A percentile compares a stretch with the other conserved stretches of the same genome.
Evolutionary conservation across 1,140 invertebrate species (phyloP).

Genomic region (Chironomus tepperi): DNA sequence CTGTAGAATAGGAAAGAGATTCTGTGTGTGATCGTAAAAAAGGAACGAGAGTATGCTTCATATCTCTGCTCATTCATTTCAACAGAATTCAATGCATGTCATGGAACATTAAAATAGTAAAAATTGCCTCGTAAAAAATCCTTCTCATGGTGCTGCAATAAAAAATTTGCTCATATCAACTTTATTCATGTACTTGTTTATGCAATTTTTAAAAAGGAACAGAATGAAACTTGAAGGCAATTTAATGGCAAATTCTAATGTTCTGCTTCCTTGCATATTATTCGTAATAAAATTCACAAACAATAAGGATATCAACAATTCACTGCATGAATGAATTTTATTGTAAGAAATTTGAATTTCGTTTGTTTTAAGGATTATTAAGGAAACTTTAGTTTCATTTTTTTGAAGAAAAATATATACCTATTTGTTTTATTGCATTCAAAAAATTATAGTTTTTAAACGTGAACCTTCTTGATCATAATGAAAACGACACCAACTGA

Average conservation of each 20-base stretch:
- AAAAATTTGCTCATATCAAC: slow-evolving; percentile 16
- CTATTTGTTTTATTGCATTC: too few species aligned
- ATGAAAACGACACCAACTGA: neutral
- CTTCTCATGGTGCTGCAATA: neutral
- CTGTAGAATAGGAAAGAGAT: neutral
- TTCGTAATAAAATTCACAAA: neutral
- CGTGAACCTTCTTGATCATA: neutral
- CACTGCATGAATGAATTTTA: slow-evolving; percentile 13
- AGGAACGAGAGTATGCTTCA: too few species aligned
- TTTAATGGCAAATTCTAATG: slow-evolving; percentile 10
- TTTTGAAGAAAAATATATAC: too few species aligned
- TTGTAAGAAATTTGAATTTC: neutral
- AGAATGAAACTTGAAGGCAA: slow-evolving; percentile 16
- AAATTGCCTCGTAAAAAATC: slow-evolving; percentile 6
- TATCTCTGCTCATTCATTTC: neutral
- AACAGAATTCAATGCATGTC: slow-evolving; percentile 6
- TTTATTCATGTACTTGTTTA: slow-evolving; percentile 14
- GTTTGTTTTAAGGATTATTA: too few species aligned
- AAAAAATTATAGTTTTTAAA: too few species aligned
- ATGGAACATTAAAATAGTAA: slow-evolving; percentile 22
- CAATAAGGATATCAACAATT: slow-evolving; percentile 19
- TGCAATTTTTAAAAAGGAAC: neutral
- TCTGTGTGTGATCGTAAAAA: neutral
- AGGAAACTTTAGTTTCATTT: too few species aligned
- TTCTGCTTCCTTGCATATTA: slow-evolving; percentile 10